A percentile compares a stretch with the other conserved stretches of the same genome.
These are phyloP conservation scores for Aspidiotus rigidus DNA, from an alignment of 2,888 invertebrate species.

Conservation along the genomic window DNA sequence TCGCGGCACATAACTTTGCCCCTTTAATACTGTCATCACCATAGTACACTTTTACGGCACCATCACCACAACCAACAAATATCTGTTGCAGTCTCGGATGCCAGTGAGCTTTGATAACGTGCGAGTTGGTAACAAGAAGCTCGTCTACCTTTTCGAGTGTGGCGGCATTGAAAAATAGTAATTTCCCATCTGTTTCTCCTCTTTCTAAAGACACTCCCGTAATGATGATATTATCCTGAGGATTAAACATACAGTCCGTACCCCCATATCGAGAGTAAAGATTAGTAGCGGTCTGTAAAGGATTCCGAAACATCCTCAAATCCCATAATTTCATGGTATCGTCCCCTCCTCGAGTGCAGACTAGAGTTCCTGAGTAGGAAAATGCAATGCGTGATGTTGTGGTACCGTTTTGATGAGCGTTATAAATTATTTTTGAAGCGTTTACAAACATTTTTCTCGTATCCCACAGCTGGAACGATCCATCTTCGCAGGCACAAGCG, in stretches of 20 bases:
- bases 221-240: constrained; percentile 78
- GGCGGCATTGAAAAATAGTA: constrained; percentile 70
- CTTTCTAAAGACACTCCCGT: constrained; percentile 76
- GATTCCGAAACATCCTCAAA: constrained; percentile 67
- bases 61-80: constrained; percentile 84
- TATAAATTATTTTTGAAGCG: constrained; percentile 64
- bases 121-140: constrained; percentile 67
- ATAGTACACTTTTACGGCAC: constrained; percentile 80
- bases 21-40: constrained; percentile 82
- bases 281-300: constrained; percentile 57
- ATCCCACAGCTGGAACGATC: constrained; percentile 96
- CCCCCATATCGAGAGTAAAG: constrained; percentile 60
- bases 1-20: constrained; percentile 79
- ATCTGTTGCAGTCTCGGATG: constrained; percentile 97
- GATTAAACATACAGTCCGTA: constrained; percentile 68
- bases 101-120: constrained; percentile 84
- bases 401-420: constrained; percentile 66
- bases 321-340: constrained; percentile 95
- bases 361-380: constrained; percentile 70
- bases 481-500: constrained; percentile 86
- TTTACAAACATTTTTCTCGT: constrained; percentile 83
- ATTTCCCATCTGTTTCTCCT: constrained; percentile 53
- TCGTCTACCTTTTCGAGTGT: constrained; percentile 64
- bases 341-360: constrained; percentile 80
- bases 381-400: constrained; percentile 79